Evolutionary conservation across 2,113 vertebrate species (phyloP).

Genomic region (Sinosuthora webbiana): DNA sequence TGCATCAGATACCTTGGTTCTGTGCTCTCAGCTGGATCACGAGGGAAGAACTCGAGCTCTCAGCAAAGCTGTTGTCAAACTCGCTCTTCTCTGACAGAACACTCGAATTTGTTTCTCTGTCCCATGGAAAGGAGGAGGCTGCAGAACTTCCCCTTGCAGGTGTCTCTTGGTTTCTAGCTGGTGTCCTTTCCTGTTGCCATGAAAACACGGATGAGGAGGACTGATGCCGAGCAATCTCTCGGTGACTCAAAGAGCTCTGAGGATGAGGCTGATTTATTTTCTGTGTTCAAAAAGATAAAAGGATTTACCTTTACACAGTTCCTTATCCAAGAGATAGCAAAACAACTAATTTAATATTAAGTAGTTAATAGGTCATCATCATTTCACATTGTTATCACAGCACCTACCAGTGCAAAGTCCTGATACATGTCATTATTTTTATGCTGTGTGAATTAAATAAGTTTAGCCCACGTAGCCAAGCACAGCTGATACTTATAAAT

Average conservation of each 20-base stretch:
- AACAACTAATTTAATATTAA: neutral
- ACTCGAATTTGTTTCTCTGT: slow-evolving; percentile 70
- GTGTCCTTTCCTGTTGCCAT: slow-evolving; percentile 84
- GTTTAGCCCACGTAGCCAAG: neutral
- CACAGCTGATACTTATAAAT: neutral
- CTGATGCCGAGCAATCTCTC: slow-evolving; percentile 86
- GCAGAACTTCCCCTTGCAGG: slow-evolving; percentile 74
- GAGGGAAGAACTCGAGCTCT: slow-evolving; percentile 58
- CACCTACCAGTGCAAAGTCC: neutral
- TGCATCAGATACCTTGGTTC: slow-evolving; percentile 81
- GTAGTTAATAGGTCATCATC: neutral
- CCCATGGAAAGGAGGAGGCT: slow-evolving; percentile 67
- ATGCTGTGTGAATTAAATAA: neutral
- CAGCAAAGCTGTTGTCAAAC: slow-evolving; percentile 24
- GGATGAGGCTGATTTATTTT: slow-evolving; percentile 70
- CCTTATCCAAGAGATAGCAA: neutral
- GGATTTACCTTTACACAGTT: neutral
- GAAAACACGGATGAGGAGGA: slow-evolving; percentile 89
- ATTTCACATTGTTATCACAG: neutral
- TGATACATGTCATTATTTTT: neutral
- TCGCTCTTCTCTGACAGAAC: slow-evolving; percentile 10
- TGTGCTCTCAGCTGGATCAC: slow-evolving; percentile 79
- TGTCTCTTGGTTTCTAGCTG: slow-evolving; percentile 74
- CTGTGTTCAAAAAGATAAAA: slow-evolving; percentile 55
- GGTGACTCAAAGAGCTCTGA: slow-evolving; percentile 75